These are phyloP conservation scores for Lepidocyrtoides sp. DNA, from an alignment of 2,888 invertebrate species.

Conservation along the genomic window DNA sequence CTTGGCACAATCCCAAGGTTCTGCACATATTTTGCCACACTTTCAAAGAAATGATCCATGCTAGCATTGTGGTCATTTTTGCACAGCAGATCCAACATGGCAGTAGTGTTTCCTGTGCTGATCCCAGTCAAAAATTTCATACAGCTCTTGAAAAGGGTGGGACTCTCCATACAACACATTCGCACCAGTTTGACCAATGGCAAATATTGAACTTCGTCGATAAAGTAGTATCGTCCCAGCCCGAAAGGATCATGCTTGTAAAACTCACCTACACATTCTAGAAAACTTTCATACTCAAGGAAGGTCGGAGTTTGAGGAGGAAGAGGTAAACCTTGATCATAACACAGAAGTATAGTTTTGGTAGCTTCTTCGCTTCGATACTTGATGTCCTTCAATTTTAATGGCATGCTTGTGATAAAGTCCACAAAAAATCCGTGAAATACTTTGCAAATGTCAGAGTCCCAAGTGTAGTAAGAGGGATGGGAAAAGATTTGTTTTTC, in stretches of 20 bases:
- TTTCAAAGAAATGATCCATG: constrained; percentile 95
- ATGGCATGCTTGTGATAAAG: constrained; percentile 97
- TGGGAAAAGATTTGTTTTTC: constrained; percentile 78
- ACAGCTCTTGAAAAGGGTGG: constrained; percentile 94
- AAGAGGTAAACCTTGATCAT: constrained; percentile 86
- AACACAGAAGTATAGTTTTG: constrained; percentile 92
- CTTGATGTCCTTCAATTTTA: constrained; percentile 94
- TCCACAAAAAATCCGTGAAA: constrained; percentile 95
- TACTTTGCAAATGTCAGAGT: constrained; percentile 92
- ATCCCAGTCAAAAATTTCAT: constrained; percentile 95
- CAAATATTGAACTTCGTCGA: constrained; percentile 85
- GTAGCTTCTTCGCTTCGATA: constrained; percentile 96
- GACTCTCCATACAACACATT: constrained; percentile 94
- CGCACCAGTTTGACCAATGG: constrained; percentile 96
- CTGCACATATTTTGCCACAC: constrained; percentile 88
- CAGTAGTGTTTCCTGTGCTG: constrained; percentile 92
- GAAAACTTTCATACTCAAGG: constrained; percentile 94
- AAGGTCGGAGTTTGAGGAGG: constrained; percentile 89
- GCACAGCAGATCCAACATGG: constrained; percentile 93
- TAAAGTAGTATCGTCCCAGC: constrained; percentile 89
- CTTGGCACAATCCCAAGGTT: constrained; percentile 11
- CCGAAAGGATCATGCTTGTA: constrained; percentile 92
- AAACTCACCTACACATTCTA: constrained; percentile 92
- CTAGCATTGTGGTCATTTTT: constrained; percentile 90
- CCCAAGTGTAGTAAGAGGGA: constrained; percentile 62